A percentile compares a stretch with the other conserved stretches of the same genome.
Evolutionary conservation across 2,797 vertebrate species (phyloP).

Genomic region (Pygocentrus nattereri): DNA sequence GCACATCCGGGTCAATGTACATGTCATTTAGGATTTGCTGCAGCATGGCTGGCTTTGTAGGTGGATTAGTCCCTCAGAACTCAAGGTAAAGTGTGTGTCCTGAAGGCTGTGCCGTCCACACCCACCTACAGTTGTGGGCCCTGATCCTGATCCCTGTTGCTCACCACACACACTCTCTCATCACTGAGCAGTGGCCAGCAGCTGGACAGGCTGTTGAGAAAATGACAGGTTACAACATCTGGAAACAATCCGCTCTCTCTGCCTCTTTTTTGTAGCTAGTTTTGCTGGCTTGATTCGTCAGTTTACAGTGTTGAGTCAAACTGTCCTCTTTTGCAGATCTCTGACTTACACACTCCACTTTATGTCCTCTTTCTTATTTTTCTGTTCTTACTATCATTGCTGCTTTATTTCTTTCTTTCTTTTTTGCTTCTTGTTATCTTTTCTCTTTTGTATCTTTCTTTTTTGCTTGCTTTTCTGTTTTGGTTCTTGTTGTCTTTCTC

Average conservation of each 20-base stretch:
- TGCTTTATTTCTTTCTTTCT: too few relatives aligned
- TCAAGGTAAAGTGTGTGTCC: neutral
- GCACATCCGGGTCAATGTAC: constrained; percentile 68
- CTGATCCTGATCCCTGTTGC: constrained; percentile 6
- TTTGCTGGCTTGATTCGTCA: constrained; percentile 19
- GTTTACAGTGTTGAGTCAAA: constrained; percentile 21
- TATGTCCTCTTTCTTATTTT: neutral
- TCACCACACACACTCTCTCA: constrained; percentile 53
- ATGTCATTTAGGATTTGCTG: constrained; percentile 70
- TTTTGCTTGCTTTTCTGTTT: too few relatives aligned
- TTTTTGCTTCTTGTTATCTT: too few relatives aligned
- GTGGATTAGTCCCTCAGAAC: constrained; percentile 17
- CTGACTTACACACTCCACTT: neutral
- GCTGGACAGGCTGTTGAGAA: constrained; percentile 52
- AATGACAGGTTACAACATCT: constrained; percentile 59
- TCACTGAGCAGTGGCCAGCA: constrained; percentile 53
- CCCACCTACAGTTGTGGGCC: constrained; percentile 18
- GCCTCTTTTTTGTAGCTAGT: neutral
- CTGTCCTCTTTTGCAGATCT: neutral
- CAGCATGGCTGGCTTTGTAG: constrained; percentile 59
- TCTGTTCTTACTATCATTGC: too few relatives aligned
- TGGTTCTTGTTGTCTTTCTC: too few relatives aligned
- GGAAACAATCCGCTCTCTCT: constrained; percentile 47
- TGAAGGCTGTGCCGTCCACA: neutral
- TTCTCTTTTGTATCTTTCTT: too few relatives aligned